A percentile compares a stretch with the other conserved stretches of the same genome.
Conservation (phyloP, 2,113 vertebrate genomes). For the Centropus unirufus region DNA sequence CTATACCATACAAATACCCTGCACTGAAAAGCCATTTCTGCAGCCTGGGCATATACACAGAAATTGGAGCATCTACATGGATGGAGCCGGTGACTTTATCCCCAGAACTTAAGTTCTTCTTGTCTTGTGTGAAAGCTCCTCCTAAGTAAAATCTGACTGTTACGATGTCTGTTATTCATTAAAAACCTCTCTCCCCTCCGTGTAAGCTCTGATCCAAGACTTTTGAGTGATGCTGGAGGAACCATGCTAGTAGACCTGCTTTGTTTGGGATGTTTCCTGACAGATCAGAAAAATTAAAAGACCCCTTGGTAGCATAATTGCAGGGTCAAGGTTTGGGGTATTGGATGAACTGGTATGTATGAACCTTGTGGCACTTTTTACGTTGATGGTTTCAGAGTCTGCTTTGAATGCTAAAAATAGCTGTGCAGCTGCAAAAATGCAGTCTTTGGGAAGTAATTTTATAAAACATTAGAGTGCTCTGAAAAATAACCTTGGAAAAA, state of each 20-base stretch:
- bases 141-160: not conserved
- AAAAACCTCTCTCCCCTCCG: not conserved
- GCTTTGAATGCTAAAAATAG: not conserved
- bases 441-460: not conserved
- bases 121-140: not conserved
- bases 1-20: not conserved
- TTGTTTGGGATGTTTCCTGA: not conserved
- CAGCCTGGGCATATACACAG: not conserved
- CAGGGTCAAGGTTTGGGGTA: not conserved
- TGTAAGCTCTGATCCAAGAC: not conserved
- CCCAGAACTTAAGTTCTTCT: not conserved
- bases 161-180: not conserved
- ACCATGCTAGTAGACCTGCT: not conserved
- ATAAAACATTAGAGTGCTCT: not conserved
- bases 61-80: not conserved
- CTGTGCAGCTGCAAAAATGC: not conserved
- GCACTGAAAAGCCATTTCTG: not conserved
- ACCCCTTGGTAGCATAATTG: not conserved
- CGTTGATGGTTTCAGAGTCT: not conserved
- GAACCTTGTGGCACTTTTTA: not conserved
- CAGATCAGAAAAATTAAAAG: not conserved
- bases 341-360: not conserved
- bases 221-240: not conserved
- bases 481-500: not conserved
- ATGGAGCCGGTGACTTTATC: accelerated